Base-by-base conservation (phyloP, 2,113 vertebrate genomes). In the Pedionomus torquatus region DNA sequence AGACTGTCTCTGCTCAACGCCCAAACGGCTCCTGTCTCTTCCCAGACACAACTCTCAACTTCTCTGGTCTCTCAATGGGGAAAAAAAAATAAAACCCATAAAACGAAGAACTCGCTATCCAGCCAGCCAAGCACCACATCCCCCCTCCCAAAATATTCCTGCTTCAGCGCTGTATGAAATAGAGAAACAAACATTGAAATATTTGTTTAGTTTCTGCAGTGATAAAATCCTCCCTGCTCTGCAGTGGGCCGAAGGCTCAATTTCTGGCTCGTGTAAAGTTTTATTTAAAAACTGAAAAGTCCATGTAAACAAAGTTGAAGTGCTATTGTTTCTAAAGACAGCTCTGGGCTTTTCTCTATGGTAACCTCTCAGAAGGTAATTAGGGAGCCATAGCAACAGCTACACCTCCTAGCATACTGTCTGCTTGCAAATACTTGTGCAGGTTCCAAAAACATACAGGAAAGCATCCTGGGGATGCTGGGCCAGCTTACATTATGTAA, bases 301-400 rank as follows among this genome's bases (percentile, higher is more conserved):
- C 80, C 20, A 3, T 35, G 71, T 39, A 86, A 72, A 86, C 35
- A 41, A 77, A 74, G 54, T 33, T 41, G 80, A 76, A 86, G 68
- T 31, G 89, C 74, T 69, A 31, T 76, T 77, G 72, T 52, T 91
- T 81, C 54, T 79, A 28, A 77, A 64, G 89, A 72, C 79, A 88
- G 79, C 87, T 82, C 90, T 82, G 54, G 83, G 93, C 79, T 79
- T 51, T 89, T 93, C 83, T 83, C 93, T 86, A 85, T 57, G 66
- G 83, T 72, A 90, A 96, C 83, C 35, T 72, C 9, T 1, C 48
- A 80, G 83, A 81, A 95, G 70, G 55, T 88, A 94, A 90, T 91
- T 89, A 83, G 57, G 92, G 55, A 95, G 71, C 90, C 93, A 96
- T 96, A 85, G 95, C 76, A 93, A 96, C 93, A 68, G 84, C 71